Evolutionary conservation across 37 sponge, comb jelly and placozoan genomes (phyloP).

Genomic region (Spongia lamella): DNA sequence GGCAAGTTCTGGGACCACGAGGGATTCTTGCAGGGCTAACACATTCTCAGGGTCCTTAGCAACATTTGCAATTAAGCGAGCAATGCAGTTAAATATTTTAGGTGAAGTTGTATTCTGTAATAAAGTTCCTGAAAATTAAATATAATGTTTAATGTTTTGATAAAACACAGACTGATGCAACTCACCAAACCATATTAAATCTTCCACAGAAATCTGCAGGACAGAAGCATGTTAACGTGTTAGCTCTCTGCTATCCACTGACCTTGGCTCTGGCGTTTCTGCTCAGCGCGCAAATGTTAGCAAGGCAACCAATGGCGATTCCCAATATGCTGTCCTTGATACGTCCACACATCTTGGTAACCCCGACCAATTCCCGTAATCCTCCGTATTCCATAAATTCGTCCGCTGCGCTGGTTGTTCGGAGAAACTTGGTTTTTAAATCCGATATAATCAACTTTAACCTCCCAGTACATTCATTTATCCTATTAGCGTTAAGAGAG

Average conservation of each 20-base stretch:
- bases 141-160: neutral
- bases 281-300: constrained; percentile 54
- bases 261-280: constrained; percentile 28
- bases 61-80: constrained; percentile 56
- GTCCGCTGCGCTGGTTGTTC: no score
- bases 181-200: constrained; percentile 28
- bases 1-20: neutral
- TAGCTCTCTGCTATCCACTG: neutral
- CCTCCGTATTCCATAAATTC: no score
- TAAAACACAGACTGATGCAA: neutral
- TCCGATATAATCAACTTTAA: no score
- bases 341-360: no score
- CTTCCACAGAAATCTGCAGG: constrained; percentile 16
- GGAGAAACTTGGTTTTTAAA: no score
- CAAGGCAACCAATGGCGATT: constrained; percentile 5
- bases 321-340: no score
- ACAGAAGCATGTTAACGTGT: neutral
- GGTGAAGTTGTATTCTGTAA: constrained; percentile 1
- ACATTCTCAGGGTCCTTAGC: constrained; percentile 15
- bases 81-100: constrained; percentile 21
- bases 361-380: no score
- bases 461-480: no score
- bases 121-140: neutral
- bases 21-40: neutral
- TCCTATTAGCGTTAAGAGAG: no score